Evolutionary conservation across 2,113 vertebrate genomes (phyloP).

Genomic region (Macrotus californicus): DNA sequence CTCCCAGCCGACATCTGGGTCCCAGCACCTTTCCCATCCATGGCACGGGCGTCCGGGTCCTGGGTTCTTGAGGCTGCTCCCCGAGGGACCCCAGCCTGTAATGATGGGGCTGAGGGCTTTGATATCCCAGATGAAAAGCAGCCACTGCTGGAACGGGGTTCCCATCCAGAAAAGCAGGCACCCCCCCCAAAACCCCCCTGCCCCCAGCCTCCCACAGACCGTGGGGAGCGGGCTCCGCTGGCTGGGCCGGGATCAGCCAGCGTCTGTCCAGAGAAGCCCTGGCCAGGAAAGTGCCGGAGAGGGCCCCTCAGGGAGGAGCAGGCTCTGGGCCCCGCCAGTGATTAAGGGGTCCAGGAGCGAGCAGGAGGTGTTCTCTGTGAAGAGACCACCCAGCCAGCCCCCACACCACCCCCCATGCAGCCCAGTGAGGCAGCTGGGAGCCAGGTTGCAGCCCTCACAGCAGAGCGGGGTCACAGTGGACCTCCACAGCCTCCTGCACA

Average conservation of each 20-base stretch:
- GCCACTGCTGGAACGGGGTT: neutral
- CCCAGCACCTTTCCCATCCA: neutral
- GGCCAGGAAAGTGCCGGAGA: rapidly evolving
- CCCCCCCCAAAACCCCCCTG: rapidly evolving
- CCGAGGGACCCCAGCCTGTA: neutral
- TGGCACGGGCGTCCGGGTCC: neutral
- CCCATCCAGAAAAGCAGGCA: neutral
- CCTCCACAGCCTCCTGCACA: neutral
- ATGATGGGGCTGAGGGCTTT: constrained; percentile 36
- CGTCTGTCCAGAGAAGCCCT: neutral
- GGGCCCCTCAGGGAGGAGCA: neutral
- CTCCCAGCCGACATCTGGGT: neutral
- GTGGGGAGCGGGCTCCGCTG: neutral
- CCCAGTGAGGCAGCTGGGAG: rapidly evolving
- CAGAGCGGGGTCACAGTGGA: neutral
- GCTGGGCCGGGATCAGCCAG: neutral
- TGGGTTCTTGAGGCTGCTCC: no score
- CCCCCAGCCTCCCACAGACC: neutral
- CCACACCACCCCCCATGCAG: no score
- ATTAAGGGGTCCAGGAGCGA: rapidly evolving
- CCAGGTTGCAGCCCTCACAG: rapidly evolving
- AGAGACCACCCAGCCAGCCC: neutral
- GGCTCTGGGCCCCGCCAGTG: neutral
- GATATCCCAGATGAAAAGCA: constrained; percentile 40
- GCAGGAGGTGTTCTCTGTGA: neutral